A percentile compares a stretch with the other conserved stretches of the same genome.
These are phyloP conservation scores for Rhincodon typus DNA, from an alignment of 2,797 vertebrate species.

Conservation along the genomic window DNA sequence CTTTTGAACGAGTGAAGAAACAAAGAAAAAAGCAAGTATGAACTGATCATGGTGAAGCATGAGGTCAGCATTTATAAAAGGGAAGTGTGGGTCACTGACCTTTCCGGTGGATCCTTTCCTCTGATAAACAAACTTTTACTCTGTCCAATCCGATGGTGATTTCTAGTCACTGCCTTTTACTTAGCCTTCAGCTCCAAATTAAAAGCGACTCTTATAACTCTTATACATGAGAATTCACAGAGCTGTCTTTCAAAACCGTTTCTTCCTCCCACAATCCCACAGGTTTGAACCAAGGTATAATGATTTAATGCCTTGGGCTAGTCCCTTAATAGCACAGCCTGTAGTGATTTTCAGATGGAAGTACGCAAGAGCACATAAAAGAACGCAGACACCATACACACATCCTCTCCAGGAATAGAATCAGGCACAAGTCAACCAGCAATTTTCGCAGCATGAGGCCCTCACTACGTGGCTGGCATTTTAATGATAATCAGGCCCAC, in stretches of 20 bases:
- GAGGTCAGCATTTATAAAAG: background rate
- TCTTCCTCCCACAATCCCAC: background rate
- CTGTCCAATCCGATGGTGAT: background rate
- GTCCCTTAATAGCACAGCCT: conserved; percentile 25
- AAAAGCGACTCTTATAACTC: background rate
- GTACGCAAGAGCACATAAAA: background rate
- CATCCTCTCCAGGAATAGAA: background rate
- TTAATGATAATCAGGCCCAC: conserved; percentile 9
- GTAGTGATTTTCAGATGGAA: conserved; percentile 20
- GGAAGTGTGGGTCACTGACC: background rate
- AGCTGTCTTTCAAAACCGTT: background rate
- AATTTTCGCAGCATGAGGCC: background rate
- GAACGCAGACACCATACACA: background rate
- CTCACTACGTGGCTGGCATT: background rate
- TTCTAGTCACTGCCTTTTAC: background rate
- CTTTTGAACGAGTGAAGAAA: background rate
- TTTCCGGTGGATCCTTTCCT: background rate
- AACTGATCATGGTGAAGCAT: background rate
- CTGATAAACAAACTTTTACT: too few species aligned
- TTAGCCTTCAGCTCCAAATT: background rate
- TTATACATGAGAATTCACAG: background rate
- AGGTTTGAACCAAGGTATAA: background rate
- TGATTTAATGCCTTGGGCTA: background rate
- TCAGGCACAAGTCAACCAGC: background rate
- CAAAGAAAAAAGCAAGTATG: background rate